Evolutionary conservation across 2,113 vertebrate genomes (phyloP).

Genomic region (Anguilla japonica): DNA sequence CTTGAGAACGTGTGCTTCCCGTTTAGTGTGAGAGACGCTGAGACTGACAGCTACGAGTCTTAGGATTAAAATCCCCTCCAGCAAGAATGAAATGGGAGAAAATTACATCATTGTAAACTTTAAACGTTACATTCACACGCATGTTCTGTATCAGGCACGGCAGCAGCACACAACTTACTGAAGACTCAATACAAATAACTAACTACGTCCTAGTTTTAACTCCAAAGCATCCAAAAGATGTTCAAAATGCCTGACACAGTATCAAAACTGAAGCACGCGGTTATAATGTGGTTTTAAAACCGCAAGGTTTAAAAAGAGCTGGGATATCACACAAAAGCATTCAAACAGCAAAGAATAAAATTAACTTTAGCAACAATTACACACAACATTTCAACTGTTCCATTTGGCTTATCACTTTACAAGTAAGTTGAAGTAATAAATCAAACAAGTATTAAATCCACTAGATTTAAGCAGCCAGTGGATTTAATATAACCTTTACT

Average conservation of each 20-base stretch:
- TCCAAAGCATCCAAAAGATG: slow-evolving; percentile 15
- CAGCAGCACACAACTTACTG: not conserved
- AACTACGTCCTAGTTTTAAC: not conserved
- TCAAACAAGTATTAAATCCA: not conserved
- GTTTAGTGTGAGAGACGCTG: not conserved
- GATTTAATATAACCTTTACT: not conserved
- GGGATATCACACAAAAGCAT: too few relatives aligned
- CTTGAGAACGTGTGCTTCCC: not conserved
- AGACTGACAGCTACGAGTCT: not conserved
- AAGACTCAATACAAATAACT: not conserved
- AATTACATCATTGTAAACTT: too few relatives aligned
- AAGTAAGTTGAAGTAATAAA: not conserved
- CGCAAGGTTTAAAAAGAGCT: not conserved
- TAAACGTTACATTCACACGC: slow-evolving; percentile 1
- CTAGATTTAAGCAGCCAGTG: not conserved
- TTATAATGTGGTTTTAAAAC: not conserved
- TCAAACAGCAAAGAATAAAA: not conserved
- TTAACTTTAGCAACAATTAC: not conserved
- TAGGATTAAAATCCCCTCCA: not conserved
- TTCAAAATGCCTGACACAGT: not conserved
- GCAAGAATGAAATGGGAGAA: not conserved
- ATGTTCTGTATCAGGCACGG: not conserved
- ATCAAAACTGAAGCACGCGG: not conserved
- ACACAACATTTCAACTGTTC: not conserved
- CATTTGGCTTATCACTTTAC: not conserved